Percentiles rank a stretch among this genome's conserved stretches.
phyloP scores from a whole-genome alignment of 2,797 vertebrate species.

The Ispidina picta region DNA sequence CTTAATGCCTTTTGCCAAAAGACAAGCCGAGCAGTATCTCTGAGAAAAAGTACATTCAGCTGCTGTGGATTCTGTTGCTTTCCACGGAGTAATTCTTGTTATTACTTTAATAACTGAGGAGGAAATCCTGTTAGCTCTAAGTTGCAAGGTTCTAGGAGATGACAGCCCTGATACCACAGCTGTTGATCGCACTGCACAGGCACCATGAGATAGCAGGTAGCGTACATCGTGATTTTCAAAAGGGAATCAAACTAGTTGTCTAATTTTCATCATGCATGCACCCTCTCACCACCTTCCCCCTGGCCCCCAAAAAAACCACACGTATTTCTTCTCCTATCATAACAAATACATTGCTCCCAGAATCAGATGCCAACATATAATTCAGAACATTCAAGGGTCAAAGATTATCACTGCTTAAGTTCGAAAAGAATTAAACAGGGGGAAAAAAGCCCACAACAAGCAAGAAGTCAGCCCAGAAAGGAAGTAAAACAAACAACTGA shows the following conservation, averaged over 20 bases:
- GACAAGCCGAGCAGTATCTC: background rate
- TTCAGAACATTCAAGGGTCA: background rate
- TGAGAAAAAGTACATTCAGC: background rate
- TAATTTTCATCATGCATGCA: fast-evolving
- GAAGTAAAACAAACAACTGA: background rate
- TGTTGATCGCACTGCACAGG: background rate
- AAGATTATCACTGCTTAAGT: background rate
- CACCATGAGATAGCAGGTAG: background rate
- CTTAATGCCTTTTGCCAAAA: background rate
- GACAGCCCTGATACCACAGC: slow-evolving; percentile 32
- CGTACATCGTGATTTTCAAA: fast-evolving
- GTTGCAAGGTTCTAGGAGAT: background rate
- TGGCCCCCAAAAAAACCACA: background rate
- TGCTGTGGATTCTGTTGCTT: background rate
- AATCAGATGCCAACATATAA: background rate
- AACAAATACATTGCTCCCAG: background rate
- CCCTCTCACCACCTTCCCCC: too few relatives aligned
- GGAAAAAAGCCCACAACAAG: background rate
- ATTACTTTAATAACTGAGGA: slow-evolving; percentile 24
- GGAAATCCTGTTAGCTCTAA: slow-evolving; percentile 52
- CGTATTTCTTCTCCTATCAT: slow-evolving; percentile 24
- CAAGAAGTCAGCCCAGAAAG: background rate
- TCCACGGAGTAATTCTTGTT: background rate
- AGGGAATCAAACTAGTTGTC: background rate
- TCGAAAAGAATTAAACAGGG: background rate